Evolutionary conservation across 2,888 invertebrate species (phyloP), one percentile per base, ranked within the genome.

Genomic region (Liposcelis brunnea): DNA sequence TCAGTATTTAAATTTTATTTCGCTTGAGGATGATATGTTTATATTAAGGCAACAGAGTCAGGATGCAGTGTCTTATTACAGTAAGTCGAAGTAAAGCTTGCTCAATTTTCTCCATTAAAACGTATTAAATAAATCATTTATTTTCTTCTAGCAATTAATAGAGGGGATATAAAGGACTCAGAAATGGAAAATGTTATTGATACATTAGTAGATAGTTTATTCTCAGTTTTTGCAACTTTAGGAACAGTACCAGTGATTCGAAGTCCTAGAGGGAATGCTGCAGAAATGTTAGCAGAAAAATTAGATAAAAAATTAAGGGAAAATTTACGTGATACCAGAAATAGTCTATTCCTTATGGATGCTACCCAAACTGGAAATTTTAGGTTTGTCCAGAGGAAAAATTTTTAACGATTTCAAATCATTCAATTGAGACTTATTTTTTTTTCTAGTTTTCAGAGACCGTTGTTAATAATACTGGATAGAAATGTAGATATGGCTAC

Each of bases 1-100:
- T 64, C 98, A 99, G 65, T 98, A 97, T 70, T 72, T 97, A 45
- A 97, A 97, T 67, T 99, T 98, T 58, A 94, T 99, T 55, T 85
- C 90, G 40, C 67, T 99, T 51, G 98, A 99, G 68, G 94, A 98
- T 65, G 95, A 98, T 61, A 75, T 99, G 62, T 99, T 97, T 65
- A 77, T 89, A 45, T 68, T 95, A 56, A 80, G 87, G 58, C 90
- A 95, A 64, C 35, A 35, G 14, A 14, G 15, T 10, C 35, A 85
- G 55, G 90, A 93, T 56, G 64, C 77, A 34, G 69, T 95, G 48
- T 93, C 94, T 1, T 98, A 94, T 64, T 95, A 94, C 68, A 79
- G 85, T 83, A 67, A 65, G 62, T 62, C 18, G 7, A 2, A 12
- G 14, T 10, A 46, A 26, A 16, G 16, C 16, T 35, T 35, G 10